phyloP scores from a whole-genome alignment of 2,797 vertebrate genomes.

The Rhinella marina region DNA sequence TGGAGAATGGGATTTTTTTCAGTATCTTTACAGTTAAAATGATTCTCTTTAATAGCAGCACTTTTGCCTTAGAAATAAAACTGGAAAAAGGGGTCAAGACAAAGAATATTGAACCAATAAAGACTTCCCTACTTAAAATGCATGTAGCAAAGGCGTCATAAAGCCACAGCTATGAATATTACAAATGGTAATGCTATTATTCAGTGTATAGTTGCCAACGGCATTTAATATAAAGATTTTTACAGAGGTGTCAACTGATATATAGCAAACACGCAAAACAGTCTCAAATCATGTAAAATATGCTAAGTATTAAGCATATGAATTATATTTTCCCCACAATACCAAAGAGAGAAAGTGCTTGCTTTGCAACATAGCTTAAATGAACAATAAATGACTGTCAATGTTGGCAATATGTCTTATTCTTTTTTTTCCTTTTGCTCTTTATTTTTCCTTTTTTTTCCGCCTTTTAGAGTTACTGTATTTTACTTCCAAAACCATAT shows the following conservation, averaged over 20 bases:
- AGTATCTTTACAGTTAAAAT: constrained; percentile 23
- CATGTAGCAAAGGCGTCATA: constrained; percentile 70
- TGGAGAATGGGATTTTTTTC: background rate
- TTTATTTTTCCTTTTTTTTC: constrained; percentile 53
- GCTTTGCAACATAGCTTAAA: constrained; percentile 73
- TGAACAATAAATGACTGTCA: constrained; percentile 75
- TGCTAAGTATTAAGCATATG: constrained; percentile 76
- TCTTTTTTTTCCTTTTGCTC: constrained; percentile 52
- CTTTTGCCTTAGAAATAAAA: constrained; percentile 52
- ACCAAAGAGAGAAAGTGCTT: constrained; percentile 70
- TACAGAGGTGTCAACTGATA: constrained; percentile 81
- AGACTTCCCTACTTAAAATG: constrained; percentile 70
- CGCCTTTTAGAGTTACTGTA: constrained; percentile 53
- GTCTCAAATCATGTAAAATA: constrained; percentile 74
- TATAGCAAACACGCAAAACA: constrained; percentile 79
- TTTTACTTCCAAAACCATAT: constrained; percentile 69
- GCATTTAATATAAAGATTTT: constrained; percentile 79
- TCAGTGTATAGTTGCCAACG: constrained; percentile 76
- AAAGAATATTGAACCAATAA: constrained; percentile 70
- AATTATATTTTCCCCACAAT: constrained; percentile 73
- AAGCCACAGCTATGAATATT: constrained; percentile 74
- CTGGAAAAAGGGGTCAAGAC: constrained; percentile 68
- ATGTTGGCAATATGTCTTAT: constrained; percentile 67
- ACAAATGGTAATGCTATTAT: constrained; percentile 77
- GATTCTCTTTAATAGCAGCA: constrained; percentile 24